phyloP scores from a whole-genome alignment of 35 echinoderm and acorn worm species.

The Chiridota heheva region DNA sequence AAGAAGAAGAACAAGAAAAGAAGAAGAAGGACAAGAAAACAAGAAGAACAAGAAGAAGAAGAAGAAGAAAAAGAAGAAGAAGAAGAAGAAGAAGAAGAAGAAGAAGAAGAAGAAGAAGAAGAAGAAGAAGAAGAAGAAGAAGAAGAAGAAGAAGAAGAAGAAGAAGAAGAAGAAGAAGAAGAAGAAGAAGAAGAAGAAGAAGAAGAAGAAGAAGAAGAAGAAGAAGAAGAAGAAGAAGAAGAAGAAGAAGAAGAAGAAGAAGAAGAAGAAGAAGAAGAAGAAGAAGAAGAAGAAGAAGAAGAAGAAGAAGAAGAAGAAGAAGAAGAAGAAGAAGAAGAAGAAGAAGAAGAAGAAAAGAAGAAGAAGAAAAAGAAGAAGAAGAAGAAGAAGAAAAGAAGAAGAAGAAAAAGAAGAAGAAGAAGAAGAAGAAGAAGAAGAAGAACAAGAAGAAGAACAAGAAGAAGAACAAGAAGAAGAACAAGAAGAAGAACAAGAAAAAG shows the following conservation, averaged over 20 bases:
- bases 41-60: not conserved
- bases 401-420: slow-evolving; percentile 3
- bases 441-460: slow-evolving; percentile 1
- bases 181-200: not conserved
- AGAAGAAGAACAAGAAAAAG: not conserved
- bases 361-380: not conserved
- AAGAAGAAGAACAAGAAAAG: slow-evolving; percentile 2
- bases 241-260: not conserved
- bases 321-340: not conserved
- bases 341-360: slow-evolving; percentile 1
- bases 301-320: no score
- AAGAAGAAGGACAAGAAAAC: not conserved
- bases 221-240: not conserved
- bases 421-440: slow-evolving; percentile 8
- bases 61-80: not conserved
- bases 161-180: not conserved
- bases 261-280: no score
- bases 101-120: not conserved
- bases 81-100: not conserved
- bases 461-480: not conserved
- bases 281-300: not conserved
- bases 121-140: not conserved
- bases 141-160: not conserved
- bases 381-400: not conserved
- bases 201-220: not conserved